A percentile compares a stretch with the other conserved stretches of the same genome.
These are phyloP conservation scores for Chionodraco myersi DNA, from an alignment of 2,113 vertebrate species.

Conservation along the genomic window DNA sequence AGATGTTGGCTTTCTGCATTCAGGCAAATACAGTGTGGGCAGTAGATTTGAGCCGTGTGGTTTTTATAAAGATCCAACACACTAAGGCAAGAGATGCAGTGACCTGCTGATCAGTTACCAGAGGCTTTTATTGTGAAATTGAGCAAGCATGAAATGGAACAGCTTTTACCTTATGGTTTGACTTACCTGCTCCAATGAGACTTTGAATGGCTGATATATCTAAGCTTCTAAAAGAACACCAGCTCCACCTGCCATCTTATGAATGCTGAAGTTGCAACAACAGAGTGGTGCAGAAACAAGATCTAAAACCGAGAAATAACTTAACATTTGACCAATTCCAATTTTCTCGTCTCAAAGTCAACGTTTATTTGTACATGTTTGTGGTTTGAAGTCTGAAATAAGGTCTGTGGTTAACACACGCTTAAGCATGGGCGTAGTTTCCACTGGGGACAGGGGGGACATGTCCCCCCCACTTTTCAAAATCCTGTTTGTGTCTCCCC, in stretches of 20 bases:
- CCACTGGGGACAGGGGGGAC: too few relatives aligned
- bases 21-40: slow-evolving; percentile 7
- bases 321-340: too few relatives aligned
- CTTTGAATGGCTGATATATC: neutral
- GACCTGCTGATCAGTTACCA: neutral
- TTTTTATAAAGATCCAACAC: slow-evolving; percentile 17
- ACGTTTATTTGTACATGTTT: too few relatives aligned
- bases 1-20: neutral
- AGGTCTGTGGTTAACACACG: too few relatives aligned
- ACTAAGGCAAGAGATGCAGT: neutral
- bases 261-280: too few relatives aligned
- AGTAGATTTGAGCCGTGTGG: neutral
- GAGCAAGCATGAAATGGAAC: neutral
- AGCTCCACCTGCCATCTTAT: neutral
- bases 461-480: too few relatives aligned
- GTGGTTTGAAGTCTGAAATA: too few relatives aligned
- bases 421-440: too few relatives aligned
- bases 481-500: too few relatives aligned
- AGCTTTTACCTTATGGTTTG: neutral
- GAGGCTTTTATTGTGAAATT: slow-evolving; percentile 1
- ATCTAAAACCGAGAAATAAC: too few relatives aligned
- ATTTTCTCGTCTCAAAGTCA: too few relatives aligned
- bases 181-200: neutral
- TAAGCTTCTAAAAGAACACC: neutral
- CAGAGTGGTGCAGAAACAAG: too few relatives aligned